Conservation (phyloP, 2,113 vertebrate species). For the Tapirus terrestris region DNA sequence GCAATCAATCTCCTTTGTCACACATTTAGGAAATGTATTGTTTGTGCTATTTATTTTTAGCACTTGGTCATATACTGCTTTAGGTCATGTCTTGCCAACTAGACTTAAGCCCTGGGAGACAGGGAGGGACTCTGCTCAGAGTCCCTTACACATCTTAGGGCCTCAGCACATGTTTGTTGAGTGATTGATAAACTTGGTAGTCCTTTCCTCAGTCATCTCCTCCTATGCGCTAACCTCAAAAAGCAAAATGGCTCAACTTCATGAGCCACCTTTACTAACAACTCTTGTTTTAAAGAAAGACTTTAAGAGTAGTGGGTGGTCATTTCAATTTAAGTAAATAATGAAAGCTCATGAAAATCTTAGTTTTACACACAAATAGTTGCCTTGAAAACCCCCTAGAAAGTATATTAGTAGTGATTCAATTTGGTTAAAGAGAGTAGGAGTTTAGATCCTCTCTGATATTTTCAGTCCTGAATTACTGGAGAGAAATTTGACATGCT, state of each 20-base stretch:
- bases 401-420: background rate
- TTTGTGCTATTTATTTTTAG: background rate
- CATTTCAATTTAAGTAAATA: slow-evolving; percentile 51
- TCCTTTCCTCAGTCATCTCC: background rate
- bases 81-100: background rate
- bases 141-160: background rate
- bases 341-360: slow-evolving; percentile 51
- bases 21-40: background rate
- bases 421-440: background rate
- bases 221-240: background rate
- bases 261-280: background rate
- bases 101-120: background rate
- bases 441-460: background rate
- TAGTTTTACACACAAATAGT: background rate
- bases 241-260: too few relatives aligned
- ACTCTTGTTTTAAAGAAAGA: background rate
- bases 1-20: background rate
- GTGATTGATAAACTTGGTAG: background rate
- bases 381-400: background rate
- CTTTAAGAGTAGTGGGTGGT: background rate
- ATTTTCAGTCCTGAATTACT: slow-evolving; percentile 10
- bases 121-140: background rate
- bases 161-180: background rate
- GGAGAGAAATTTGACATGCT: background rate
- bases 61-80: background rate